Evolutionary conservation across 2,888 invertebrate genomes (phyloP).

Genomic region (Myathropa florea): DNA sequence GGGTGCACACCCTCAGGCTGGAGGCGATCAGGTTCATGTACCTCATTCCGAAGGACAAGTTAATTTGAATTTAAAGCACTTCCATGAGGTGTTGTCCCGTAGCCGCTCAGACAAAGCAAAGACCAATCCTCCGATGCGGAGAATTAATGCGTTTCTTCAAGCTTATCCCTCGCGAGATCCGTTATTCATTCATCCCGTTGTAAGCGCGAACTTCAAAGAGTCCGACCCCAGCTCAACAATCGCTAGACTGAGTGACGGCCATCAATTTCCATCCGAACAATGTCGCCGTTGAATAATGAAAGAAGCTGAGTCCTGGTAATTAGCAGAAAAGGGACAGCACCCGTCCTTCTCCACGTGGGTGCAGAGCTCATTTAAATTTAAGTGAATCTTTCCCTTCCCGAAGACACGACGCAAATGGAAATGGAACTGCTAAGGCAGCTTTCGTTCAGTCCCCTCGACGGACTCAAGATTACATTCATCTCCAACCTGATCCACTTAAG

Average conservation of each 20-base stretch:
- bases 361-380: not conserved
- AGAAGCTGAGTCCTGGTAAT: not conserved
- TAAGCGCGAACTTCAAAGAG: not conserved
- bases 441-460: not conserved
- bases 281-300: not conserved
- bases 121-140: not conserved
- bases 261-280: not conserved
- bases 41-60: too few species aligned
- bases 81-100: too few species aligned
- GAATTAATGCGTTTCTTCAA: not conserved
- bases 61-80: too few species aligned
- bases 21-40: too few species aligned
- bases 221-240: not conserved
- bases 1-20: too few species aligned
- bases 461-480: not conserved
- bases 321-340: not conserved
- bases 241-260: not conserved
- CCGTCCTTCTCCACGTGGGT: not conserved
- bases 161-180: not conserved
- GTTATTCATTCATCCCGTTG: not conserved
- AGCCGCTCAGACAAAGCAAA: not conserved
- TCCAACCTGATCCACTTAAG: not conserved
- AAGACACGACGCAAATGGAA: not conserved
- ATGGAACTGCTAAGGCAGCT: not conserved
- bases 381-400: not conserved